Base-by-base conservation (phyloP, 1,140 invertebrate species). In the Halotydeus destructor region DNA sequence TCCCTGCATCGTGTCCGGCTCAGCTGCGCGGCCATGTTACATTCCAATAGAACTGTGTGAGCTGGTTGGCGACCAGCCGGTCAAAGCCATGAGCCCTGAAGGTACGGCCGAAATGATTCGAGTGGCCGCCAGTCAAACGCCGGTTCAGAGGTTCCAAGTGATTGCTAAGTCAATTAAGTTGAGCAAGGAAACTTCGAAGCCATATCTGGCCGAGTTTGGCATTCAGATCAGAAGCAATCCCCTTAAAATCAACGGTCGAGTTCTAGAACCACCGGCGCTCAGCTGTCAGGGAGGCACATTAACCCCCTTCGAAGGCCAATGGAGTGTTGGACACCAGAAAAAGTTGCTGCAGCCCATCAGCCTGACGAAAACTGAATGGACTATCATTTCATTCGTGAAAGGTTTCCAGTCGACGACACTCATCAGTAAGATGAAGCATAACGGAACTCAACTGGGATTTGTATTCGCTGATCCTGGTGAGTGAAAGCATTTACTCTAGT, bases 311-410 rank as follows among this genome's bases (percentile, higher is more conserved):
- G 33, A 34, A 9, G 33, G 33, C 33, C 14, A 34, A 34, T 34
- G 33, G 33, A 19, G 21, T 34, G 33, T 34, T 19, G 21, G 14
- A n/a, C 5, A 34, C 2, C 36, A 40, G n/a, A n/a, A n/a, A 8
- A 45, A 51, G 27, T 30, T 19, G n/a, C 46, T 52, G 1, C 39
- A 43, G 25, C 31, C 35, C n/a, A 41, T 43, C 12, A 40, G 46
- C 2, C 52, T 53, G n/a, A n/a, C 44, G 41, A 49, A 9, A 39
- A 49, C 9, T 53, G 52, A 50, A 43, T 24, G 8, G 50, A 48
- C 36, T 38, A 45, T 16, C 5, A 5, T 34, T 14, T 34, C 14
- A 5, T 5, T 6, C 33, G 5, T 6, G 5, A 19, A 6, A 5
- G n/a, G 21, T 16, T 19, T 5, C 14, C 14, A 34, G n/a, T 16